Conservation (phyloP, 2,113 vertebrate species). For the Malurus melanocephalus region DNA sequence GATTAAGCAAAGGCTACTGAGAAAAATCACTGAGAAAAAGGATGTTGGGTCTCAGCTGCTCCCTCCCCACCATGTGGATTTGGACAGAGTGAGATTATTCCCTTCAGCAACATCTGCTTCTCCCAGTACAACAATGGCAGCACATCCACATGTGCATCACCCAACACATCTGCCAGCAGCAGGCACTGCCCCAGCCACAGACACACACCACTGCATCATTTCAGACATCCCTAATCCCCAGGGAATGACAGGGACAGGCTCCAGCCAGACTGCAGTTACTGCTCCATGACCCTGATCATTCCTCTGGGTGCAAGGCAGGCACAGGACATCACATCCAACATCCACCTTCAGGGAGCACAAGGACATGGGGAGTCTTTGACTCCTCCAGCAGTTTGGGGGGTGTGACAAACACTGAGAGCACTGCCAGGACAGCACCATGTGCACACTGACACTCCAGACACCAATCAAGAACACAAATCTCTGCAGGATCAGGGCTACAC, state of each 20-base stretch:
- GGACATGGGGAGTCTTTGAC: neutral
- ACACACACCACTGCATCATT: accelerated
- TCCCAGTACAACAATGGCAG: neutral
- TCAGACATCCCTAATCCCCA: neutral
- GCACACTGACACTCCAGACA: neutral
- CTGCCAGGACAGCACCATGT: neutral
- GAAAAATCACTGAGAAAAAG: neutral
- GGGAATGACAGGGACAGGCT: neutral
- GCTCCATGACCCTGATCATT: accelerated
- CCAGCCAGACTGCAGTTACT: neutral
- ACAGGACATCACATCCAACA: neutral
- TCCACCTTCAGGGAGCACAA: neutral
- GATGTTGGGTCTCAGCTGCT: neutral
- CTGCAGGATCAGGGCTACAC: neutral
- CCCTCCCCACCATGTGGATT: neutral
- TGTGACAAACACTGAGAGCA: neutral
- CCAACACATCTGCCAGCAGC: neutral
- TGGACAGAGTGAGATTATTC: neutral
- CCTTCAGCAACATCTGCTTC: neutral
- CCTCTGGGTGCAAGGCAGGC: neutral
- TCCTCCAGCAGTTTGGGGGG: neutral
- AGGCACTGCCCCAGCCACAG: neutral
- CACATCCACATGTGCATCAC: neutral
- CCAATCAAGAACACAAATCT: neutral
- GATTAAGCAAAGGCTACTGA: neutral